These are phyloP conservation scores for Alouatta palliata DNA, from an alignment of 2,113 vertebrate genomes.

Conservation along the genomic window DNA sequence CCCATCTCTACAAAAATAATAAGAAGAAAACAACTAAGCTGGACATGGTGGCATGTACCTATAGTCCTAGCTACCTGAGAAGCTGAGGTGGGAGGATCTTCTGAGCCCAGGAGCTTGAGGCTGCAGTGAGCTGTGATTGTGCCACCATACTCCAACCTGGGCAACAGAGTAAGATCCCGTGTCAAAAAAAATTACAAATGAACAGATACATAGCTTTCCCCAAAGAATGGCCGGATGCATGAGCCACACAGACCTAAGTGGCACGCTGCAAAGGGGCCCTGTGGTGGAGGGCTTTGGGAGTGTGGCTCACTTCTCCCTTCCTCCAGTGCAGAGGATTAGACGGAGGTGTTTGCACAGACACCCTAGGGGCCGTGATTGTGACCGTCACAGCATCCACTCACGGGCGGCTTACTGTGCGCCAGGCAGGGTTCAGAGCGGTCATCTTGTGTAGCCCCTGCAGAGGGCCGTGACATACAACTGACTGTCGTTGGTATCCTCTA, in stretches of 20 bases:
- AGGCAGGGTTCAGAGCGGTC: background rate
- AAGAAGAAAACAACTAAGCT: no score
- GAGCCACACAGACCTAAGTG: fast-evolving
- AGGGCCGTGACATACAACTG: background rate
- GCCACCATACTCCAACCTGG: background rate
- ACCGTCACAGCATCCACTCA: fast-evolving
- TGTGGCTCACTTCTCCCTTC: background rate
- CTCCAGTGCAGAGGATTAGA: fast-evolving
- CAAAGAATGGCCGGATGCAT: background rate
- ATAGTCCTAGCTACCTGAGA: background rate
- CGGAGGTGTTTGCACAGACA: fast-evolving
- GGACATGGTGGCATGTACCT: no score
- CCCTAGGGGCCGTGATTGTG: fast-evolving
- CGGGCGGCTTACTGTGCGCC: fast-evolving
- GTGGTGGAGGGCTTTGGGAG: background rate
- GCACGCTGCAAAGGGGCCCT: fast-evolving
- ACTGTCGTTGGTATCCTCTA: fast-evolving
- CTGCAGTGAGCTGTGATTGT: background rate
- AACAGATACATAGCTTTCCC: background rate
- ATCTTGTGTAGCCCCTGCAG: background rate
- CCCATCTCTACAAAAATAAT: no score
- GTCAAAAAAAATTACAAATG: background rate
- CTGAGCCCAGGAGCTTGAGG: background rate
- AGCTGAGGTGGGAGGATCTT: background rate
- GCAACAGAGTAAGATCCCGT: background rate